Base-by-base conservation (phyloP, 2,888 invertebrate species). In the Flexamia atlantica region DNA sequence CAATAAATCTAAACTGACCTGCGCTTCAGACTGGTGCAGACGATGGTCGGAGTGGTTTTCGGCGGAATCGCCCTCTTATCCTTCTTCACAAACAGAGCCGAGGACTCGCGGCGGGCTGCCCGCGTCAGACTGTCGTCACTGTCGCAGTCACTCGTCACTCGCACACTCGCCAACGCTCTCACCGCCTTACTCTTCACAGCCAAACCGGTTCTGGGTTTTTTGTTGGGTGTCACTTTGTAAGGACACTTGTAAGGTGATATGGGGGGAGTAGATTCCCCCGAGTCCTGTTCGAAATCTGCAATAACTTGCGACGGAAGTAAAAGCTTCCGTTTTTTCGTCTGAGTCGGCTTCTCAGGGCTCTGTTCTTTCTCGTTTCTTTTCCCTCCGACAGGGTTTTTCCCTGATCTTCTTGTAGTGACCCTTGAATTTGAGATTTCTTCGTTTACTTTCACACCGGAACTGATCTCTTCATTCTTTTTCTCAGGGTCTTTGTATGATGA, bases 1-100 rank as follows among this genome's bases (percentile, higher is more conserved):
- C n/a, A n/a, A n/a, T n/a, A n/a, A n/a, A n/a, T n/a, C n/a, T n/a
- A n/a, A n/a, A 89, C 88, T 88, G 88, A 90, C 91, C 81, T 90
- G 88, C 87, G 89, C 90, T 82, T 89, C 46, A 87, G 50, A 80
- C 86, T 86, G 20, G 86, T 86, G 84, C 86, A 86, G 7, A 86
- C 86, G 28, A 87, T 86, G 17, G 85, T 85, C 40, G 86, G 86
- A 42, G 79, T 83, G 20, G n/a, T 53, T n/a, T 70, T 60, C 46
- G 83, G 79, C 14, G 50, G 30, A 57, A 50, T n/a, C 10, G 17
- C n/a, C 32, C 74, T 72, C 74, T 85, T 85, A 7, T 84, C 81
- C 50, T 85, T 81, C 4, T 84, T 85, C 50, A 86, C 72, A 46
- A 84, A 86, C 40, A 82, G 83, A 28, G 84, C 46, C 28, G 85